A percentile compares a stretch with the other conserved stretches of the same genome.
Conservation (phyloP, 1,140 invertebrate species). For the Apis florea region DNA sequence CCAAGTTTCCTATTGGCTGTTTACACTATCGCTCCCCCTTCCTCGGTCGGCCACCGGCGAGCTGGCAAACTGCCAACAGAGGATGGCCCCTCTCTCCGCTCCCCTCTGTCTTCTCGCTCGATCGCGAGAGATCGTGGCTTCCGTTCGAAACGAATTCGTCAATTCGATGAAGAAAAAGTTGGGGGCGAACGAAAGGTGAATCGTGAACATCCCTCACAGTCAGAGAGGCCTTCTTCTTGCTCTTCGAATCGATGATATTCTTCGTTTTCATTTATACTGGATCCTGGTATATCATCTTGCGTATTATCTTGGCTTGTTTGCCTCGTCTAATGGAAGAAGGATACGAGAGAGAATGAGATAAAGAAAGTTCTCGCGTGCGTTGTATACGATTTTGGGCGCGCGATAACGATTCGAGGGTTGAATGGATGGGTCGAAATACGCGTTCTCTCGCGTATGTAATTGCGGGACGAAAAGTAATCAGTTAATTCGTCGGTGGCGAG, state of each 20-base stretch:
- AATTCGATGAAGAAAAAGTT: constrained; percentile 46
- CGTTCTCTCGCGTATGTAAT: constrained; percentile 4
- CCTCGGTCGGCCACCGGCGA: constrained; percentile 22
- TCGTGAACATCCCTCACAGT: too few relatives aligned
- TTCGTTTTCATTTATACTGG: too few relatives aligned
- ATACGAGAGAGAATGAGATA: too few relatives aligned
- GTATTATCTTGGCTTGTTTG: too few relatives aligned
- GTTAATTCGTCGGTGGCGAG: constrained; percentile 23
- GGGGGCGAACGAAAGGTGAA: constrained; percentile 34
- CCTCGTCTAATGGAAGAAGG: too few relatives aligned
- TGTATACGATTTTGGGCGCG: too few relatives aligned
- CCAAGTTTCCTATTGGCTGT: constrained; percentile 63
- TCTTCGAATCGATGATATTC: too few relatives aligned
- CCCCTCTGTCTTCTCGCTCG: too few relatives aligned
- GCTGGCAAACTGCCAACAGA: constrained; percentile 61
- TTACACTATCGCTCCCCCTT: constrained; percentile 38
- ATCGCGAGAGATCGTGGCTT: constrained; percentile 43
- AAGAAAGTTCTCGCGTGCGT: too few relatives aligned
- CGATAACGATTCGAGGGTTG: too few relatives aligned
- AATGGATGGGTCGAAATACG: background rate
- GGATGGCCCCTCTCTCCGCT: constrained; percentile 37
- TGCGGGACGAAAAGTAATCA: constrained; percentile 34
- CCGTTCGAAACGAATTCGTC: constrained; percentile 57
- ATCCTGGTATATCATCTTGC: too few relatives aligned
- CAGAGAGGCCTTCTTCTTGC: too few relatives aligned